Evolutionary conservation across 2,113 vertebrate species (phyloP).

Genomic region (Elachura formosa): DNA sequence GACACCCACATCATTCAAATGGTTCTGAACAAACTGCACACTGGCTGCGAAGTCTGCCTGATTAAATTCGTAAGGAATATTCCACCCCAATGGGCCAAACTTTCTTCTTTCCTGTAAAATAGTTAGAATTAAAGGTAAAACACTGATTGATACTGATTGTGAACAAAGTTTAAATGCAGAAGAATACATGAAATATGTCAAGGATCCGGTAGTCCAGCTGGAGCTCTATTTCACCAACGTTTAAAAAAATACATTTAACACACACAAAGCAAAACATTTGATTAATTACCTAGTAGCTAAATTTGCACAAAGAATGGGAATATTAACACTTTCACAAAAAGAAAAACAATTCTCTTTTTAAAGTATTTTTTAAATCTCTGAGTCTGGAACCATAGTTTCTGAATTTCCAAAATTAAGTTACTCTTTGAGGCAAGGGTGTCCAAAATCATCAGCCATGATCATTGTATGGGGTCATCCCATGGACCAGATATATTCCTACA

Average conservation of each 20-base stretch:
- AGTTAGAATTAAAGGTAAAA: background rate
- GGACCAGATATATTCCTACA: background rate
- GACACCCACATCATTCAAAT: slow-evolving; percentile 72
- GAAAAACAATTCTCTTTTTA: background rate
- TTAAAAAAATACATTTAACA: background rate
- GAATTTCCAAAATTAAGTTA: background rate
- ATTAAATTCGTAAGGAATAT: slow-evolving; percentile 87
- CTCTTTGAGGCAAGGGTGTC: background rate
- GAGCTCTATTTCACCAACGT: background rate
- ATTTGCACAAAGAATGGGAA: background rate
- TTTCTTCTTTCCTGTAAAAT: slow-evolving; percentile 78
- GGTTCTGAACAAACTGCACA: slow-evolving; percentile 83
- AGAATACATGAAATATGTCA: background rate
- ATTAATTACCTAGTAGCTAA: background rate
- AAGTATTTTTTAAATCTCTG: background rate
- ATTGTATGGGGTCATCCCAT: background rate
- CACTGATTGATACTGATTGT: background rate
- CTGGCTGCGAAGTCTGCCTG: slow-evolving; percentile 83
- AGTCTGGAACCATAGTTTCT: background rate
- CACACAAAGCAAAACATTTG: background rate
- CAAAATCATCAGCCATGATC: background rate
- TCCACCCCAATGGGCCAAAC: slow-evolving; percentile 84
- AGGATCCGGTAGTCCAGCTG: background rate
- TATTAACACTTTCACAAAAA: background rate
- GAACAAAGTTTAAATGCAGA: background rate